Percentiles rank a stretch among this genome's conserved stretches.
Conservation (phyloP, 1,140 invertebrate species). For the Aphis gossypii region DNA sequence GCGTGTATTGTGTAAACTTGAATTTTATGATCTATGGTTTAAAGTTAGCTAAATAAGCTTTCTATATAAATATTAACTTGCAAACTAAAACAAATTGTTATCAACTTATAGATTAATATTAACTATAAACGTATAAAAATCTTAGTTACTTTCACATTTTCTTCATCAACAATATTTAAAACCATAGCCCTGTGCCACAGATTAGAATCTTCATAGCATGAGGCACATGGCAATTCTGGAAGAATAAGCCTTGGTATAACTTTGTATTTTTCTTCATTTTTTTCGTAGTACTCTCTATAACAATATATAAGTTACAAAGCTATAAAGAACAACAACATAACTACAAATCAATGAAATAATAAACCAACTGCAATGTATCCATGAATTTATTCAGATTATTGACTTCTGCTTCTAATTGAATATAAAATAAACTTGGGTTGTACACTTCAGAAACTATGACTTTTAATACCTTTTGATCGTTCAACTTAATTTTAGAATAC, state of each 20-base stretch:
- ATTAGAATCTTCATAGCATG: no score
- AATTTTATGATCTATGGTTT: no score
- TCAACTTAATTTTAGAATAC: neutral
- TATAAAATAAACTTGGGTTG: neutral
- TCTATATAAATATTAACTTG: neutral
- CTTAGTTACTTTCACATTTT: no score
- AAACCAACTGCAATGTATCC: constrained; percentile 35
- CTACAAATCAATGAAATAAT: neutral
- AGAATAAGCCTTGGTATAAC: no score
- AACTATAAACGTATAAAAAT: no score
- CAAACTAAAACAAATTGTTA: neutral
- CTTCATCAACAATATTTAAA: no score
- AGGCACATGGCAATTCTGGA: no score
- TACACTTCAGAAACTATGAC: constrained; percentile 35
- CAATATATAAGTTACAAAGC: neutral
- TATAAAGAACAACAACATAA: neutral
- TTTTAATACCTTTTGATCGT: neutral
- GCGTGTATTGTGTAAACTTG: neutral
- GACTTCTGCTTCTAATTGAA: neutral
- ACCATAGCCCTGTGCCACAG: no score
- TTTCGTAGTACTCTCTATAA: neutral
- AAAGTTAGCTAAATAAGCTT: no score
- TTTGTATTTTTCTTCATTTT: neutral
- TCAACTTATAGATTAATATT: neutral
- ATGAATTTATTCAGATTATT: neutral